phyloP scores from a whole-genome alignment of 2,113 vertebrate genomes.

The Chionis minor region DNA sequence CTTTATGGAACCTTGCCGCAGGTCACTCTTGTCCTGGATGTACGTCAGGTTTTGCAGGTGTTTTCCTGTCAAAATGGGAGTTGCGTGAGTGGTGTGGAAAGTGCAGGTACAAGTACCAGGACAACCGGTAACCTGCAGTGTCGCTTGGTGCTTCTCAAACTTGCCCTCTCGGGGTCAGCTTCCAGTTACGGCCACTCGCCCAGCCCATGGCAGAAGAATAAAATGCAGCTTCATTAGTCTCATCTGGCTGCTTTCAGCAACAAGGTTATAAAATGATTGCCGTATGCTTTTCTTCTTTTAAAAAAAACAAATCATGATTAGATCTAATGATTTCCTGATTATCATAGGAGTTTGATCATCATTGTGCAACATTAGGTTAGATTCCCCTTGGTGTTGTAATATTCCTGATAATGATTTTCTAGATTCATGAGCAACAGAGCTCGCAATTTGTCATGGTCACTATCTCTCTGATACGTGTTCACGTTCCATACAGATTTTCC shows the following conservation, averaged over 20 bases:
- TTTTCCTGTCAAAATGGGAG: not conserved
- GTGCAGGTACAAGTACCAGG: not conserved
- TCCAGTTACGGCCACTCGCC: fast-evolving
- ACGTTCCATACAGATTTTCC: not conserved
- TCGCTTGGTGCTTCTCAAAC: fast-evolving
- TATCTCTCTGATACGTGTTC: not conserved
- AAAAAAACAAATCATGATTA: not conserved
- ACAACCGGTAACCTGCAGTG: not conserved
- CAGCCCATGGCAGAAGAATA: not conserved
- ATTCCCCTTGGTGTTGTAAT: not conserved
- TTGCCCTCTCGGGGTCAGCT: not conserved
- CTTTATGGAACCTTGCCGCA: fast-evolving
- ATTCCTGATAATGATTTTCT: not conserved
- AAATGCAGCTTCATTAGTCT: not conserved
- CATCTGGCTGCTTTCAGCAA: not conserved
- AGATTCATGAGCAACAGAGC: not conserved
- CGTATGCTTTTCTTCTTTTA: no score
- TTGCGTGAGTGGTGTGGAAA: not conserved
- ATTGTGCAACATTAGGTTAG: not conserved
- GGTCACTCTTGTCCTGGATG: fast-evolving
- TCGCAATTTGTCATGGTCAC: not conserved
- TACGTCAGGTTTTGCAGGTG: fast-evolving
- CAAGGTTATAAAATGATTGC: not conserved
- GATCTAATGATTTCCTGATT: not conserved
- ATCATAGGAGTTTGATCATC: not conserved